phyloP scores from a whole-genome alignment of 30 jellyfish, hydroid and myxozoan species.

The Hydra vulgaris region DNA sequence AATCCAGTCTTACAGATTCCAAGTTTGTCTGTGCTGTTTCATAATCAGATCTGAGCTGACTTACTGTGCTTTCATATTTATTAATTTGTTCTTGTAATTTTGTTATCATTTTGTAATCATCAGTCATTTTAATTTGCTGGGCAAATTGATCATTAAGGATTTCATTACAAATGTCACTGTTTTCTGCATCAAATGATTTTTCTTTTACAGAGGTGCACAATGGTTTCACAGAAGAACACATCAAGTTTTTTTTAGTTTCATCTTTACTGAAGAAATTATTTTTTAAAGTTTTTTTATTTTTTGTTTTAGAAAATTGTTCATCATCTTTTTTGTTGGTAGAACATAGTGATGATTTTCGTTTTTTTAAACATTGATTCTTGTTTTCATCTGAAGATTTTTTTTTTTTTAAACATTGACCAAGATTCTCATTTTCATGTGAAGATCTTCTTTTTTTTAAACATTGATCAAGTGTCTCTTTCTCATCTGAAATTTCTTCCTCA shows the following conservation, averaged over 20 bases:
- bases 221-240: background rate
- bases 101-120: constrained; percentile 72
- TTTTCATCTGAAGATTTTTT: constrained; percentile 3
- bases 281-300: constrained; percentile 9
- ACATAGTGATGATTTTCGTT: background rate
- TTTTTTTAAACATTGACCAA: background rate
- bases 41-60: constrained; percentile 53
- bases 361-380: background rate
- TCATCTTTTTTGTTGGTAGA: background rate
- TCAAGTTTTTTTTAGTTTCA: background rate
- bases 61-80: constrained; percentile 33
- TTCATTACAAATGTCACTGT: constrained; percentile 35
- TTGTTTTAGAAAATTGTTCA: background rate
- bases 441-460: constrained; percentile 1
- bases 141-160: constrained; percentile 39
- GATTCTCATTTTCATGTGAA: too few relatives aligned
- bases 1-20: constrained; percentile 15
- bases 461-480: too few relatives aligned
- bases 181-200: background rate
- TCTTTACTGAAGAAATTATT: constrained; percentile 1
- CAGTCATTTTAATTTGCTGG: constrained; percentile 57
- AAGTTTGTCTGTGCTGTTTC: constrained; percentile 50
- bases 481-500: constrained; percentile 24
- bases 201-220: background rate
- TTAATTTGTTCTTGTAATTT: constrained; percentile 63